These are phyloP conservation scores for Meiosimyza decipiens DNA, from an alignment of 2,888 invertebrate genomes.

Conservation along the genomic window DNA sequence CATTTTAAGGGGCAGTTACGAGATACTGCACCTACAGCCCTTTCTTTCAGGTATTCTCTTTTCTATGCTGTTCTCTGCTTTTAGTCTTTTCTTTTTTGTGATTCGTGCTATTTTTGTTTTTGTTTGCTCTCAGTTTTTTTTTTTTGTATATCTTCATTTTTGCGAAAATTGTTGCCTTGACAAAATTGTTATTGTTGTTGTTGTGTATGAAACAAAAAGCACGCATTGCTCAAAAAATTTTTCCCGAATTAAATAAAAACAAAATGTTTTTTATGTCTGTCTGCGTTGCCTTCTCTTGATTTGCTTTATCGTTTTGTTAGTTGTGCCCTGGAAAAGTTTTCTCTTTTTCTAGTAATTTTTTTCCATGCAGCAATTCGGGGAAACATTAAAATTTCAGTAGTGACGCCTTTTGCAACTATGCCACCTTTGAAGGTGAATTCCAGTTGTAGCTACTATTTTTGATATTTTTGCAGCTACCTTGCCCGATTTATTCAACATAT, in stretches of 20 bases:
- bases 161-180: slow-evolving; percentile 21
- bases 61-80: background rate
- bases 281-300: background rate
- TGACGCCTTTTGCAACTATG: too few relatives aligned
- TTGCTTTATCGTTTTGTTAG: background rate
- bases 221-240: slow-evolving; percentile 23
- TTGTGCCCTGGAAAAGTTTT: slow-evolving; percentile 11
- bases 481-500: too few relatives aligned
- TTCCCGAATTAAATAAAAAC: background rate
- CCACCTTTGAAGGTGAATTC: too few relatives aligned
- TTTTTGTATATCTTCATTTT: background rate
- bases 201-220: background rate
- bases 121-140: background rate
- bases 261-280: background rate
- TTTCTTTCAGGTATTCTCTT: background rate
- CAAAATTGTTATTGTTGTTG: background rate
- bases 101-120: background rate
- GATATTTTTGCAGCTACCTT: too few relatives aligned
- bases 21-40: background rate
- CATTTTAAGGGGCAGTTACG: background rate
- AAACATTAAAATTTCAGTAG: background rate
- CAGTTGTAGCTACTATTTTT: too few relatives aligned
- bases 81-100: background rate
- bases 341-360: slow-evolving; percentile 36
- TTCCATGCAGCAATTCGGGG: background rate